Base-by-base conservation (phyloP, 1,140 invertebrate species). In the Lasaia peninsularis region DNA sequence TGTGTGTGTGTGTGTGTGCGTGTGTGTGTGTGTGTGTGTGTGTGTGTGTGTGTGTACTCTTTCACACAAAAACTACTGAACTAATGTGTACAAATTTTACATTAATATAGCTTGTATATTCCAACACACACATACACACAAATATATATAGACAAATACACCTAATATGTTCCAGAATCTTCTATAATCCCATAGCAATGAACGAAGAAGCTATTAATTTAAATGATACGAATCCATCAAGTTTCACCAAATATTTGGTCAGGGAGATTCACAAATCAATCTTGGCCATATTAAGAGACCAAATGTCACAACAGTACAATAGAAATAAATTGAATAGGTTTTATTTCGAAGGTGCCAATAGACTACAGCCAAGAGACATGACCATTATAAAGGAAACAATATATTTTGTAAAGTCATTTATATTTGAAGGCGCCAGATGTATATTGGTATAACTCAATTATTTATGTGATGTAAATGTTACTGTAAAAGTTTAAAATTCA, bases 241-340 rank as follows among this genome's bases (percentile, higher is more conserved):
- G 67, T 60, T 50, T 49, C 34, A 56, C 62, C 62, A 59, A 58
- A 67, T 67, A 67, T 35, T 58, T 49, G 14, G 57, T 66, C 60
- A 48, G 33, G 53, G 56, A 62, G 60, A 53, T 65, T 64, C 64
- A 65, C 63, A 62, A 70, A 81, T 81, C 78, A 71, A 77, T 81
- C 76, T 78, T 78, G 63, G 71, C 72, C 73, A 70, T 70, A 77
- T 75, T 74, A 69, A 78, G 69, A 63, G 58, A 63, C 68, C 65
- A 71, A 71, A 73, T 78, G 78, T 80, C 78, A 80, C 60, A 68
- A 68, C 56, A 73, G 55, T 62, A 76, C 72, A 69, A 76, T 67
- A 69, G 67, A 62, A 55, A 24, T 37, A 55, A 55, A n/a, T 32
- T 51, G 35, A 55, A 35, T 62, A 56, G 37, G 55, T 56, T 53